Conservation (phyloP, 2,888 invertebrate genomes). For the Eupeodes luniger region DNA sequence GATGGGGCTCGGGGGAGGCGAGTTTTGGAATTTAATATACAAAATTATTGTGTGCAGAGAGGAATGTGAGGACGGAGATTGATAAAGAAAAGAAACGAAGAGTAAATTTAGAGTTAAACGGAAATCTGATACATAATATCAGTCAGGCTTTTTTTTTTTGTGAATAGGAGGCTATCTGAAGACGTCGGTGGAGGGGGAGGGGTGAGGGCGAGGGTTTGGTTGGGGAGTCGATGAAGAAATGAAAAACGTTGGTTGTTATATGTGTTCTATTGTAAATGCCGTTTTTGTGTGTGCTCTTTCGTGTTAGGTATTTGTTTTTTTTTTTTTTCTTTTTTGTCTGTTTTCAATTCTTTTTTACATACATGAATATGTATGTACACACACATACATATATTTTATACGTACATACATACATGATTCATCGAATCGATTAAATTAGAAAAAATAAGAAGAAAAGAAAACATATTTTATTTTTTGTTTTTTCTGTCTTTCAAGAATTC, state of each 20-base stretch:
- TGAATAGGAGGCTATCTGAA: neutral
- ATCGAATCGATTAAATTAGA: conserved; percentile 65
- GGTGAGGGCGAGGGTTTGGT: neutral
- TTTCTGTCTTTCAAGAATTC: no score
- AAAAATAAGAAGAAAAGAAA: neutral
- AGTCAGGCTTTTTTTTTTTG: conserved; percentile 36
- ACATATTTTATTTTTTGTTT: no score
- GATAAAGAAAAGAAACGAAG: conserved; percentile 72
- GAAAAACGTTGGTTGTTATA: conserved; percentile 57
- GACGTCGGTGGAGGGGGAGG: neutral
- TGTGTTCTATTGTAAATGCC: conserved; percentile 63
- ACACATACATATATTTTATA: no score
- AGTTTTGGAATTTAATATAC: conserved; percentile 73
- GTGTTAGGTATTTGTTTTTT: conserved; percentile 27
- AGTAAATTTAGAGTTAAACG: conserved; percentile 73
- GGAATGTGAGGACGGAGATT: conserved; percentile 66
- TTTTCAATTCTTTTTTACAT: neutral
- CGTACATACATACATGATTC: conserved; percentile 52
- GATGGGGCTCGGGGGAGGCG: conserved; percentile 37
- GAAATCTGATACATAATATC: conserved; percentile 75
- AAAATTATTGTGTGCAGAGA: conserved; percentile 65
- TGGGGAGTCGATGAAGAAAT: conserved; percentile 57
- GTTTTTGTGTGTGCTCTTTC: conserved; percentile 50
- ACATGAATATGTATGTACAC: conserved; percentile 1
- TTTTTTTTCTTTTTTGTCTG: no score